Conservation (phyloP, 2,797 vertebrate genomes). For the Crax fasciolata region DNA sequence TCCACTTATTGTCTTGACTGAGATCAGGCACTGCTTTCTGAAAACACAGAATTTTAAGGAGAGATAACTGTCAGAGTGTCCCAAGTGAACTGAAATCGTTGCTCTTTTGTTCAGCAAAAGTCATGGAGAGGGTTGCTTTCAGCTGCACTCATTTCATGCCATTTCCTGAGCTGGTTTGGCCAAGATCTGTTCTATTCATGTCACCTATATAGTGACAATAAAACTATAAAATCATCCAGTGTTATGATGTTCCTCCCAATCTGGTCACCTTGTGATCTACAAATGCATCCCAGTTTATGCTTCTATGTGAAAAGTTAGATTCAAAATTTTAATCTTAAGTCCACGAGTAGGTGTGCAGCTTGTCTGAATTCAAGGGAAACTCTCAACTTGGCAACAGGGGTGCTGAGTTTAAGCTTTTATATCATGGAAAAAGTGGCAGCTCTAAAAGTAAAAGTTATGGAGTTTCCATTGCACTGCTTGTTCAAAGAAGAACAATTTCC, state of each 20-base stretch:
- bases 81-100: not conserved
- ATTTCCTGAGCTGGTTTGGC: not conserved
- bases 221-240: not conserved
- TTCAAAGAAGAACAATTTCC: not conserved
- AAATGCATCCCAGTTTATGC: not conserved
- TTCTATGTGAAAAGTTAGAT: not conserved
- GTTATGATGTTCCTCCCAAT: fast-evolving
- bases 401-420: not conserved
- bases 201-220: not conserved
- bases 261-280: fast-evolving
- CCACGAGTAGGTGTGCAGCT: not conserved
- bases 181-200: not conserved
- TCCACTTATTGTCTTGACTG: not conserved
- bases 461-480: not conserved
- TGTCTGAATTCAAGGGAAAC: not conserved
- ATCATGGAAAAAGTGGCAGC: not conserved
- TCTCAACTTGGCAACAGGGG: fast-evolving
- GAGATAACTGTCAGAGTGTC: not conserved
- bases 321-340: not conserved
- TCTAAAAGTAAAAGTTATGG: not conserved
- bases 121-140: not conserved
- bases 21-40: not conserved
- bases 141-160: not conserved
- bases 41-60: not conserved
- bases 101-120: not conserved